These are phyloP conservation scores for Apus apus DNA, from an alignment of 2,113 vertebrate species.

Conservation along the genomic window DNA sequence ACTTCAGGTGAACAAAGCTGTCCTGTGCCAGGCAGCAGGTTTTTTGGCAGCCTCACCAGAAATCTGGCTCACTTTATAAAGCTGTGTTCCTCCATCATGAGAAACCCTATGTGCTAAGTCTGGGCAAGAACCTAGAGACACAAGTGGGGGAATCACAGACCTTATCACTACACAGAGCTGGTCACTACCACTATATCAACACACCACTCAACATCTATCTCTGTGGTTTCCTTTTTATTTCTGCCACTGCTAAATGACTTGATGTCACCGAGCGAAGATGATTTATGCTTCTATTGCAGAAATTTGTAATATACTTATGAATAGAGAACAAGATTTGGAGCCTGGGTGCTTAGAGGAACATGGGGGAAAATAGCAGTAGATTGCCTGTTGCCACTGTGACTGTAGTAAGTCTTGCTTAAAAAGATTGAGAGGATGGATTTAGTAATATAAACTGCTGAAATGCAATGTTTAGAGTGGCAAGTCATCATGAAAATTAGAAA, in stretches of 20 bases:
- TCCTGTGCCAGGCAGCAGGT: not conserved
- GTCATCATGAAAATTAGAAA: constrained; percentile 64
- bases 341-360: not conserved
- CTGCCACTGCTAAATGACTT: constrained; percentile 6
- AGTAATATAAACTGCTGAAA: constrained; percentile 47
- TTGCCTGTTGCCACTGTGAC: constrained; percentile 32
- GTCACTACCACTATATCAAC: not conserved
- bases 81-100: not conserved
- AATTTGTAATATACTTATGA: constrained; percentile 32
- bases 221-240: constrained; percentile 25
- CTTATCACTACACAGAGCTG: not conserved
- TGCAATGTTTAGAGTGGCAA: constrained; percentile 46
- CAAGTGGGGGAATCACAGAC: not conserved
- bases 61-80: not conserved
- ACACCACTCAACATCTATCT: not conserved
- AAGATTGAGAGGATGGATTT: constrained; percentile 17
- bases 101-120: not conserved
- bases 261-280: constrained; percentile 42
- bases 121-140: not conserved
- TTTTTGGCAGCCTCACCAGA: not conserved
- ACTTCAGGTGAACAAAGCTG: not conserved
- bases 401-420: constrained; percentile 50
- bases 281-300: not conserved
- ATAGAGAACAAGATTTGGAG: constrained; percentile 46
- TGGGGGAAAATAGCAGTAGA: constrained; percentile 5